Conservation (phyloP, 2,888 invertebrate species). For the Halocaridina rubra region DNA sequence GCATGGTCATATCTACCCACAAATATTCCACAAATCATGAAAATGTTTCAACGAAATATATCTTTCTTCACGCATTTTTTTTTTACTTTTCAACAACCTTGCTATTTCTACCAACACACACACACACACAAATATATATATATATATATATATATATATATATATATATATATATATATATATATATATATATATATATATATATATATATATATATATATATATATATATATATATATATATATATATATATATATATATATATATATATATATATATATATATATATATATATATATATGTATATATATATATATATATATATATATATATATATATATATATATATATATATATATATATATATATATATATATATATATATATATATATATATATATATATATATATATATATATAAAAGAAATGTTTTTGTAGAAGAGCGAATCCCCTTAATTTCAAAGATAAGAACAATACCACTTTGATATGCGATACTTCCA, state of each 20-base stretch:
- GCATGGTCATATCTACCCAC: background rate
- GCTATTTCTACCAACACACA: background rate
- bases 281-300: background rate
- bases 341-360: slow-evolving; percentile 9
- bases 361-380: slow-evolving; percentile 21
- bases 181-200: background rate
- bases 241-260: background rate
- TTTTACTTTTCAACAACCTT: too few species aligned
- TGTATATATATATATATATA: background rate
- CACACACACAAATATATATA: background rate
- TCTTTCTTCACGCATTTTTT: too few species aligned
- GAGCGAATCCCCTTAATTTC: background rate
- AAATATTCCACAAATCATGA: background rate
- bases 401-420: background rate
- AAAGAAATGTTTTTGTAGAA: background rate
- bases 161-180: background rate
- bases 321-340: background rate
- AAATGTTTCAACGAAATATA: too few species aligned
- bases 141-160: background rate
- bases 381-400: background rate
- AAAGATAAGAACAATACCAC: background rate
- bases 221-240: background rate
- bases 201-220: background rate
- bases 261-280: background rate
- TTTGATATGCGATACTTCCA: too few species aligned